A percentile compares a stretch with the other conserved stretches of the same genome.
Conservation (phyloP, 2,888 invertebrate genomes). For the Torymus tubicola region DNA sequence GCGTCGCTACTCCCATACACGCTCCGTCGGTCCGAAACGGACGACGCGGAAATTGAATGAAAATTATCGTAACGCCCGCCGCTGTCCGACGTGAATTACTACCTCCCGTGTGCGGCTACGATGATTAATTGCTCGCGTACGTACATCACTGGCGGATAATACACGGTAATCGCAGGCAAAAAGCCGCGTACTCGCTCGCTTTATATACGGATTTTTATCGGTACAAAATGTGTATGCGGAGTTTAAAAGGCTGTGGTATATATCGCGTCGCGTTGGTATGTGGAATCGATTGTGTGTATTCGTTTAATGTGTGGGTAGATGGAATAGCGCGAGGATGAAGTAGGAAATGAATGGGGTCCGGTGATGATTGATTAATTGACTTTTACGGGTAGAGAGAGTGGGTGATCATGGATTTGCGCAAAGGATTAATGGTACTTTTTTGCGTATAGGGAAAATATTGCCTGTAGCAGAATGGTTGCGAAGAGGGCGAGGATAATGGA, state of each 20-base stretch:
- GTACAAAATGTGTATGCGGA: background rate
- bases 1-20: no score
- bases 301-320: no score
- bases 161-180: slow-evolving; percentile 1
- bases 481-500: background rate
- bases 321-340: background rate
- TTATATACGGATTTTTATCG: slow-evolving; percentile 16
- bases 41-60: slow-evolving; percentile 35
- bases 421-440: no score
- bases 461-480: background rate
- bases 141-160: background rate
- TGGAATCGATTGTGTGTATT: no score
- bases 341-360: background rate
- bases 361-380: slow-evolving; percentile 41
- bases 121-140: slow-evolving; percentile 35
- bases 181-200: slow-evolving; percentile 9
- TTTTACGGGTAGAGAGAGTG: background rate
- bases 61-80: slow-evolving; percentile 39
- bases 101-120: background rate
- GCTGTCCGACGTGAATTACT: slow-evolving; percentile 27
- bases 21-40: no score
- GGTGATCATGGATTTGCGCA: no score
- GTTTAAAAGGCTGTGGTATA: background rate
- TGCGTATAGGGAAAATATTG: background rate
- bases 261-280: no score